Evolutionary conservation across 1,140 invertebrate species (phyloP), one percentile per base, ranked within the genome.

Genomic region (Leguminivora glycinivorella): DNA sequence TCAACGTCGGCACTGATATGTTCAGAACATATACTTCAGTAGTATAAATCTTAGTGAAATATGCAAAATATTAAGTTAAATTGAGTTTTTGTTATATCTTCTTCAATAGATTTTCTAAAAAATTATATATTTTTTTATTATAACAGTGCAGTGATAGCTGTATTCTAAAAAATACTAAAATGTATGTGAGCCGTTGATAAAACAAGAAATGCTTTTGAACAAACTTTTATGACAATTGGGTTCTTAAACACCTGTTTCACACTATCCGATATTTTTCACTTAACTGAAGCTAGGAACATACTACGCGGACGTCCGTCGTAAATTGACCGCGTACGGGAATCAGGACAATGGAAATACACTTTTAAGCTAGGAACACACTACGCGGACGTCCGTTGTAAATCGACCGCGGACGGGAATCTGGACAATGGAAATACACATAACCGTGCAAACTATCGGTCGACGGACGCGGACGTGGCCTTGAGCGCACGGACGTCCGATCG

Each of bases 1-100:
- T 81, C 24, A 40, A 68, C 67, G 67, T 43, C 19, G 38, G 31
- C 29, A 29, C 29, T 68, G 12, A 7, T 68, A 68, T 68, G 67
- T 68, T 68, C 67, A 43, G 34, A 68, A 43, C 4, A 14, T n/a
- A 68, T 40, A 10, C 2, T 7, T 63, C 24, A 29, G 12, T 31
- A 4, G 17, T 52, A 9, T 9, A 2, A 9, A 7, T 17, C 17
- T 5, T 19, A 17, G 43, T 47, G 4, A 22, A 52, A 1, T 22
- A 2, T n/a, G 19, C 19, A 19, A 22, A 22, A 22, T 52, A 22
- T 52, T 22, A 7, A 52, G 40, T 52, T 22, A 22, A 19, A 22
- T 6, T 52, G 5, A 22, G 7, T 6, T 52, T 6, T 9, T 52
- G 19, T 2, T 9, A 52, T 52, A 9, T 9, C 9, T 52, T n/a